These are phyloP conservation scores for Brachionichthys hirsutus DNA, from an alignment of 2,113 vertebrate species.

Conservation along the genomic window DNA sequence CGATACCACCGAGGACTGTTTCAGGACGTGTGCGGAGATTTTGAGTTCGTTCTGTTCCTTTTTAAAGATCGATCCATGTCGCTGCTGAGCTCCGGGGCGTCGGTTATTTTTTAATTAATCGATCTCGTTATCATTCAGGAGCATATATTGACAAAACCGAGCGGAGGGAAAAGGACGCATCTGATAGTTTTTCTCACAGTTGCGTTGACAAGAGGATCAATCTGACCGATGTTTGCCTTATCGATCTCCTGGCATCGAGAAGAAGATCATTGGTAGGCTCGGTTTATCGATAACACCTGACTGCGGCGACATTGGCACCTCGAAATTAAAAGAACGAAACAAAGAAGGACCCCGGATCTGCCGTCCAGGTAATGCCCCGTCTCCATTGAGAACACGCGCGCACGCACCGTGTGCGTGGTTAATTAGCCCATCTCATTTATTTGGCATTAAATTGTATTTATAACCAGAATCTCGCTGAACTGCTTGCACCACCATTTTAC, in stretches of 20 bases:
- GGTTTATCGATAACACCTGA: conserved; percentile 33
- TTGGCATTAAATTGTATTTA: conserved; percentile 13
- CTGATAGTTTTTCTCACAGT: conserved; percentile 29
- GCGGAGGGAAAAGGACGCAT: conserved; percentile 33
- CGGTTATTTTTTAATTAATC: conserved; percentile 9
- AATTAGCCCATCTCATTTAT: too few species aligned
- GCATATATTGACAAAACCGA: conserved; percentile 48
- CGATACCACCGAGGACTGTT: conserved; percentile 4
- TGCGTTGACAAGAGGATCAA: conserved; percentile 45
- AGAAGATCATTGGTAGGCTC: conserved; percentile 42
- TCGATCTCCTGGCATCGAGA: conserved; percentile 31
- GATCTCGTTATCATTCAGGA: conserved; percentile 44
- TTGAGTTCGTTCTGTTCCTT: not conserved
- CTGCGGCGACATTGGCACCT: conserved; percentile 17
- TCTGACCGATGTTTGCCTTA: conserved; percentile 39
- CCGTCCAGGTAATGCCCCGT: conserved; percentile 56
- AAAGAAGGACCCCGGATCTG: not conserved
- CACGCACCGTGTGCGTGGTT: not conserved
- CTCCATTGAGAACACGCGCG: not conserved
- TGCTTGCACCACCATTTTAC: conserved; percentile 47
- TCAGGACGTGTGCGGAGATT: not conserved
- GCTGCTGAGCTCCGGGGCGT: not conserved
- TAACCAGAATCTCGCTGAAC: conserved; percentile 20
- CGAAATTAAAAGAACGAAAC: too few species aligned
- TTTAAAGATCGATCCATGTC: not conserved